Base-by-base conservation (phyloP, 2,888 invertebrate genomes). In the Petrolisthes cinctipes region DNA sequence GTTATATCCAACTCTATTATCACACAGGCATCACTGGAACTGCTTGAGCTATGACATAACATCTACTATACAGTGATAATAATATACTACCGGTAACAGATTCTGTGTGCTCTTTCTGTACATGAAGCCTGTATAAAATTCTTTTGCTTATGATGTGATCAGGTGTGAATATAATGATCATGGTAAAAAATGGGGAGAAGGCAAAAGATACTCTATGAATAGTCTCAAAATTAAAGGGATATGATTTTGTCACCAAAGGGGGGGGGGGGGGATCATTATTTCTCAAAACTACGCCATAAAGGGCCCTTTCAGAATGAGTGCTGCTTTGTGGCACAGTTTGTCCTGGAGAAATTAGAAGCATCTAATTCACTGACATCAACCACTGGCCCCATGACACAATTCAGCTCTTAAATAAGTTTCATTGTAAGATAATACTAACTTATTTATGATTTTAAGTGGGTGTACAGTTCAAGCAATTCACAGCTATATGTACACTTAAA, bases 91-190 rank as follows among this genome's bases (percentile, higher is more conserved):
- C 37, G 37, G 37, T 37, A 81, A 66, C 57, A 57, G 37, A 56
- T 80, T 20, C 11, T 66, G 53, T 57, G 66, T 81, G 66, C 66
- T 61, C 37, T 66, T 66, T 81, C 66, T 81, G 81, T 81, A 53
- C 66, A 81, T 61, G 81, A 81, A 81, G 81, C 81, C 66, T 17
- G 66, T 81, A 81, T 81, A 81, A 81, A 81, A 81, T 23, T 20
- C 51, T 14, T 11, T 23, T 53, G 37, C 37, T 56, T 80, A 80
- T 23, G 54, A 56, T 57, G 20, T 20, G 57, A 20, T 80, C 17
- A 6, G 11, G 23, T 57, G 57, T 3, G 54, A 78, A 54, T 23
- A 17, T 78, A 20, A 6, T 53, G 54, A 78, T 78, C 78, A 0
- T 53, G n/a, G 14, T 54, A 78, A 54, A 54, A 54, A 78, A 78